Base-by-base conservation (phyloP, 2,797 vertebrate species). In the Danio kyathit region DNA sequence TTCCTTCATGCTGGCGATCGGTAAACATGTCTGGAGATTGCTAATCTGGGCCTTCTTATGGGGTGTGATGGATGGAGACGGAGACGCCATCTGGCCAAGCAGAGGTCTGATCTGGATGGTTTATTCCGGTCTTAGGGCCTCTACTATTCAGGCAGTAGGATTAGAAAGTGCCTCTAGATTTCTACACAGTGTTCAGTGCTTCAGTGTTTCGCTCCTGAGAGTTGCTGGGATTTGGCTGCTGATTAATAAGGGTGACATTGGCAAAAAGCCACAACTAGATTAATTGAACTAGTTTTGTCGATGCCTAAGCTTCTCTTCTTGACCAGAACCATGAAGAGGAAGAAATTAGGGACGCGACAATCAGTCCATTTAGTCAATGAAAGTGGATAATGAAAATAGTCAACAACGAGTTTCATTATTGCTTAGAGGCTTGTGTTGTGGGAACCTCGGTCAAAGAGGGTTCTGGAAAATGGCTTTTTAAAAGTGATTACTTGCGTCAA, bases 21-120 rank as follows among this genome's bases (percentile, higher is more conserved):
- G 74, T 74, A 69, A 82, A 82, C 76, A 80, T 77, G 74, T 78
- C 76, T 84, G 61, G 40, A 73, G 81, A 76, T 78, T 52, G 66
- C 54, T 74, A 77, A 75, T 81, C 65, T 80, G 61, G 46, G 83
- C 59, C 38, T 59, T 44, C 3, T 48, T 74, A 61, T 41, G 19
- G 66, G 70, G 44, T 44, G 59, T 76, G 72, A 83, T 81, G 74
- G 80, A 74, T 79, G 29, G 46, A 81, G 74, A 61, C 11, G 17
- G 60, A 71, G 69, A 70, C 59, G 13, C 64, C 80, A 60, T 84
- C 83, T 78, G 80, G 74, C 12, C 14, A 13, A 56, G 74, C 29
- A 3, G 14, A 17, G 43, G 49, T 74, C 63, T 76, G 69, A 56
- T 80, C 72, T 64, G 38, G 13, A 46, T 38, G 46, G 69, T 72